These are phyloP conservation scores for Campoplex nolae DNA, from an alignment of 2,888 invertebrate genomes.

Conservation along the genomic window DNA sequence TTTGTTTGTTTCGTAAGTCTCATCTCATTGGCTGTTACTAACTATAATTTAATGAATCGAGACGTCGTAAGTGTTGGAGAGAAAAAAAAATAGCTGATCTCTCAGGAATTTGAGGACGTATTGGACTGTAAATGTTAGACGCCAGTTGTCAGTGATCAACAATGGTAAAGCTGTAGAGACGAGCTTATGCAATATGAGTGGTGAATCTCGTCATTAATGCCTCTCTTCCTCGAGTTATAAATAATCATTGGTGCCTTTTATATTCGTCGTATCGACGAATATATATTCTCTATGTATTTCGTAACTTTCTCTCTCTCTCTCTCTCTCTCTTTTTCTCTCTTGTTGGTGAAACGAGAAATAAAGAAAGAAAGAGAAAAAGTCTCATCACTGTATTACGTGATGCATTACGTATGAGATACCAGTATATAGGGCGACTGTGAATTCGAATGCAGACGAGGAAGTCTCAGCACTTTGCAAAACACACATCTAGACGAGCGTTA, in stretches of 20 bases:
- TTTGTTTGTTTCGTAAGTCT: too few species aligned
- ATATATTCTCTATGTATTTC: constrained; percentile 31
- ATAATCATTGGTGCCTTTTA: constrained; percentile 46
- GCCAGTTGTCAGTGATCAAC: neutral
- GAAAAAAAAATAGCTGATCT: neutral
- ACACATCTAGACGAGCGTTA: constrained; percentile 31
- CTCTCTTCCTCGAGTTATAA: constrained; percentile 47
- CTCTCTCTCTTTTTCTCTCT: constrained; percentile 30
- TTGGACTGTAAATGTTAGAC: neutral
- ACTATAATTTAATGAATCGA: too few species aligned
- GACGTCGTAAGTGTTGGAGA: neutral
- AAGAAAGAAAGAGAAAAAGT: constrained; percentile 11
- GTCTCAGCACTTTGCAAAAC: constrained; percentile 46
- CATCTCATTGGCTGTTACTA: too few species aligned
- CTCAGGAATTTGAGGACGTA: neutral
- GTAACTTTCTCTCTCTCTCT: constrained; percentile 59
- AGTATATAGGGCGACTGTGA: neutral
- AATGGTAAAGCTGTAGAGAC: neutral
- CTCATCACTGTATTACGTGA: constrained; percentile 29
- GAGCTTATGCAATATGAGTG: constrained; percentile 52
- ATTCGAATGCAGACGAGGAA: constrained; percentile 36
- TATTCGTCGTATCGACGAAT: constrained; percentile 28
- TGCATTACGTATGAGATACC: constrained; percentile 15
- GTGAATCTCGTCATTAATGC: constrained; percentile 17
- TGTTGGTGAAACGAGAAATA: constrained; percentile 13